These are phyloP conservation scores for Eustalomyia histrio DNA, from an alignment of 2,888 invertebrate species.

Conservation along the genomic window DNA sequence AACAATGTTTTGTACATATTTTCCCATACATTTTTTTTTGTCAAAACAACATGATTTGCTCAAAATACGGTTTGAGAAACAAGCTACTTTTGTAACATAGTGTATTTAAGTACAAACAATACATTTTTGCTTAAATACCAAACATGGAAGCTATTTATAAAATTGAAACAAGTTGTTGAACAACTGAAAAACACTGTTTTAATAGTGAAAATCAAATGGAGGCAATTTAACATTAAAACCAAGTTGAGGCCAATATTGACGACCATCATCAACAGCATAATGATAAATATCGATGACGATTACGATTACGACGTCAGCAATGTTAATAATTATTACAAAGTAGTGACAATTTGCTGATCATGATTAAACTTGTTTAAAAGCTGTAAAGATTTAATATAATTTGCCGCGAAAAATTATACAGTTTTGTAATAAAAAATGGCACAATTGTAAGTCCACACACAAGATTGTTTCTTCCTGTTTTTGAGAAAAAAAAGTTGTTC, in stretches of 20 bases:
- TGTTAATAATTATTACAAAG: conserved; percentile 34
- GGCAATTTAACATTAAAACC: not conserved
- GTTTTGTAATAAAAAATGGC: conserved; percentile 30
- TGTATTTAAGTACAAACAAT: not conserved
- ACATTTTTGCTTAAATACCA: conserved; percentile 1
- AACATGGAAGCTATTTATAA: conserved; percentile 5
- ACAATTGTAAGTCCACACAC: conserved; percentile 21
- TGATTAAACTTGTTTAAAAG: conserved; percentile 19
- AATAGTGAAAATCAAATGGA: not conserved
- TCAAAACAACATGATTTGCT: no score
- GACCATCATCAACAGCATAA: not conserved
- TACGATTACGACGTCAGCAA: conserved; percentile 7
- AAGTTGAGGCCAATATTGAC: conserved; percentile 11
- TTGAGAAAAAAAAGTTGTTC: conserved; percentile 3
- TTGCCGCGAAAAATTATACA: conserved; percentile 14
- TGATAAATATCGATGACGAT: conserved; percentile 6
- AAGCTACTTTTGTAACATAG: not conserved
- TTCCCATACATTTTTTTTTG: no score
- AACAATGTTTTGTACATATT: no score
- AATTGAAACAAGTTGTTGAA: conserved; percentile 18
- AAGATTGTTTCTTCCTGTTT: conserved; percentile 40
- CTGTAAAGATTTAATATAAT: conserved; percentile 9
- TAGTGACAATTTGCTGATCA: conserved; percentile 53
- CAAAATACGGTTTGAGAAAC: no score
- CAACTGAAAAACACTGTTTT: conserved; percentile 12